Percentiles rank a stretch among this genome's conserved stretches.
Evolutionary conservation across 2,113 vertebrate genomes (phyloP).

Genomic region (Pelecanoides urinatrix): DNA sequence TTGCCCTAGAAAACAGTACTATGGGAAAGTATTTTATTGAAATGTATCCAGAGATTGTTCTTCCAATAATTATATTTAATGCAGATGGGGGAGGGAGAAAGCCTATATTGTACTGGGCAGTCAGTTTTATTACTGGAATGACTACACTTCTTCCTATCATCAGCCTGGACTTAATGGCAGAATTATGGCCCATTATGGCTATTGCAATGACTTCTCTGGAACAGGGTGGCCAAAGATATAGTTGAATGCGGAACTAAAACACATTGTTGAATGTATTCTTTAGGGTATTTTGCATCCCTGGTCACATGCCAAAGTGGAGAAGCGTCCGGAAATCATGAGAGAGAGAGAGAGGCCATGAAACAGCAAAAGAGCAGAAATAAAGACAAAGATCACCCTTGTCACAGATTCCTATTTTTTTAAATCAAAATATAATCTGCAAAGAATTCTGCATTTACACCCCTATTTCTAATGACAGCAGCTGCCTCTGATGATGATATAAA

Average conservation of each 20-base stretch:
- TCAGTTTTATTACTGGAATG: slow-evolving; percentile 55
- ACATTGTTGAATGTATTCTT: neutral
- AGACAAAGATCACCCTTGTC: neutral
- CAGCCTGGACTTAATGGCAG: slow-evolving; percentile 14
- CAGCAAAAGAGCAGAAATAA: neutral
- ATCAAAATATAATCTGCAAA: neutral
- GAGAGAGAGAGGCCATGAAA: neutral
- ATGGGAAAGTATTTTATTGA: slow-evolving; percentile 16
- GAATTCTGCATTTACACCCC: neutral
- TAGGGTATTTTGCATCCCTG: neutral
- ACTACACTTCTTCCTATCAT: slow-evolving; percentile 18
- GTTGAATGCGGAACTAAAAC: neutral
- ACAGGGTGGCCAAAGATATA: neutral
- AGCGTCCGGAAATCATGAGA: neutral
- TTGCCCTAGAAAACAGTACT: neutral
- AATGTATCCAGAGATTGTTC: slow-evolving; percentile 20
- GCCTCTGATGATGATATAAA: neutral
- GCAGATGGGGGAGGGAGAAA: neutral
- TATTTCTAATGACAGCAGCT: neutral
- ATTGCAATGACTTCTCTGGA: neutral
- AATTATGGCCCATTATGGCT: slow-evolving; percentile 30
- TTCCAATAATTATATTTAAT: slow-evolving; percentile 41
- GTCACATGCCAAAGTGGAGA: neutral
- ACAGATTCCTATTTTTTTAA: neutral
- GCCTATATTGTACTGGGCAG: slow-evolving; percentile 12